Evolutionary conservation across 2,113 vertebrate species (phyloP), one percentile per base, ranked within the genome.

Genomic region (Lycaon pictus): DNA sequence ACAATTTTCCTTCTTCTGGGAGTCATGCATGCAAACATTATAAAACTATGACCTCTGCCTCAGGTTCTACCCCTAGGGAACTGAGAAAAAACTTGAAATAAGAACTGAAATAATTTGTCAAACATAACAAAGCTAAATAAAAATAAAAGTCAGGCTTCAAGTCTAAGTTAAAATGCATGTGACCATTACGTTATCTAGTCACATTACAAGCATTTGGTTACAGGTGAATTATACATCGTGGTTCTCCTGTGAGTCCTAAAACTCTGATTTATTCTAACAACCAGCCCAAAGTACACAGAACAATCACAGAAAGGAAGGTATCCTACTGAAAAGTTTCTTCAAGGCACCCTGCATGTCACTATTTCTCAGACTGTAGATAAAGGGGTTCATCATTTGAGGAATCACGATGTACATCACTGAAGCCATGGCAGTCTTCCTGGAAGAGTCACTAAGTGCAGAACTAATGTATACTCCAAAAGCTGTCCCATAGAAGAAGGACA

Each of bases 311-410:
- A 55, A 32, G 32, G 51, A 79, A 32, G 25, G 1, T 10, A 19
- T 69, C 13, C 79, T 72, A 22, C 53, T 25, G 1, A 37, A 5
- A 5, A 96, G 35, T 22, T 79, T 96, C 19, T 32, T 97, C 63
- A 97, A 85, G 5, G 77, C 77, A 7, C 5, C 56, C 17, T 97
- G 95, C 77, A 97, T 83, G 5, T 97, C 90, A 43, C 35, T 96
- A 29, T 95, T 97, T 51, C 96, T 88, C 62, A 96, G 37, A 15
- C 96, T 97, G 29, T 97, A 97, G 55, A 97, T 96, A 29, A 96
- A 83, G 25, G 93, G 95, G 48, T 97, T 97, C 56, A 91, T 32
- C 95, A 95, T 97, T 3, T 81, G 93, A 37, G 96, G 82, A 23
- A 96, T 63, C 37, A 97, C 62, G 8, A 63, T 20, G 6, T 97